A percentile compares a stretch with the other conserved stretches of the same genome.
phyloP scores from a whole-genome alignment of 2,797 vertebrate species.

The Falco rusticolus region DNA sequence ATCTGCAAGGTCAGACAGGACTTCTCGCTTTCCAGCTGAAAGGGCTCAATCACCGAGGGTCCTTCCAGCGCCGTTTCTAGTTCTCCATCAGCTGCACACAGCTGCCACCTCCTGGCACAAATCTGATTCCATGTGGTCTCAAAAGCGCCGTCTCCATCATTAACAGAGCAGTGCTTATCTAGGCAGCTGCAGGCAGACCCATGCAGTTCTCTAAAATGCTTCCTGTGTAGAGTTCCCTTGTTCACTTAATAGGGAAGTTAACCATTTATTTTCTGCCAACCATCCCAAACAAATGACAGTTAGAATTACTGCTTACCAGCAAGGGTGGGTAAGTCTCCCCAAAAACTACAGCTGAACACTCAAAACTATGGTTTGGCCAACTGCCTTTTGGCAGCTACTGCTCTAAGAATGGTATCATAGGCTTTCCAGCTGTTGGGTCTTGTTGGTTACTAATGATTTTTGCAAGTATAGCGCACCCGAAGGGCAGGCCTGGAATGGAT shows the following conservation, averaged over 20 bases:
- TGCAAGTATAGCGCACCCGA: accelerated
- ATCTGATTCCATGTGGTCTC: background rate
- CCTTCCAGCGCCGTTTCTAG: accelerated
- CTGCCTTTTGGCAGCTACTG: background rate
- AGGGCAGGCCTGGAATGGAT: background rate
- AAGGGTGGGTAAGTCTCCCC: background rate
- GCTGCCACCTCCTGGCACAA: conserved; percentile 57
- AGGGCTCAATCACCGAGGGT: accelerated
- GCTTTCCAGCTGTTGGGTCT: background rate
- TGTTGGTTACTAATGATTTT: background rate
- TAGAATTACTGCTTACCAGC: background rate
- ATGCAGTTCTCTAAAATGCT: background rate
- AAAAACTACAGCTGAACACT: background rate
- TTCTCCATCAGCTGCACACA: background rate
- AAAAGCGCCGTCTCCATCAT: too few relatives aligned
- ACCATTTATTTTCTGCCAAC: background rate
- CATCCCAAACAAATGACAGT: background rate
- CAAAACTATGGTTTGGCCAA: background rate
- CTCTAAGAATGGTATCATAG: background rate
- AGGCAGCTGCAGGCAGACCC: background rate
- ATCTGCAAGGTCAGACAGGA: background rate
- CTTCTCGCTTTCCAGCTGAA: background rate
- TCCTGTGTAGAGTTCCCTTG: background rate
- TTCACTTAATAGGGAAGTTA: background rate
- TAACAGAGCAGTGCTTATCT: accelerated